Evolutionary conservation across 2,113 vertebrate species (phyloP), one percentile per base, ranked within the genome.

Genomic region (Ctenodactylus gundi): DNA sequence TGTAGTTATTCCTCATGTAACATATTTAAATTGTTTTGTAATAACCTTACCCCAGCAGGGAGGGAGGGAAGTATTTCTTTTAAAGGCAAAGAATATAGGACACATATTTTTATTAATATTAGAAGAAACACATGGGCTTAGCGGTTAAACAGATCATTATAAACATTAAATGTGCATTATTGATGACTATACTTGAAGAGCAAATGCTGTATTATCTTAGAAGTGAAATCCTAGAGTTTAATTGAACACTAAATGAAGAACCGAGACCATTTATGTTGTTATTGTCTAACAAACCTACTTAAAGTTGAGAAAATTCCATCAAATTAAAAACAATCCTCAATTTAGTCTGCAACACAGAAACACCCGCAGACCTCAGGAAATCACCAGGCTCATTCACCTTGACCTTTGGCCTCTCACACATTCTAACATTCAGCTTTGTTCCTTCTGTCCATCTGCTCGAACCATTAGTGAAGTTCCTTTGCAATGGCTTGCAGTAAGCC

Each of bases 391-490:
- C 98, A 97, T 98, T 98, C 97, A 93, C 98, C 97, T 98, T 98
- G 98, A 98, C 98, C 98, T 98, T 97, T 98, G 98, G 97, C 98
- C 98, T 98, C 98, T 98, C 98, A 97, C 98, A 98, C 98, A 97
- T 98, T 98, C 94, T 60, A 98, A 97, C 98, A 97, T 98, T 98
- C 97, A 98, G 97, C 95, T 98, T 98, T 98, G 97, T 98, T 98
- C 98, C 98, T 97, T 97, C 98, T 98, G 97, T 98, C 98, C 98
- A 98, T 98, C 98, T 98, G 98, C 98, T 98, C 98, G 97, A 98
- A 98, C 98, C 98, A 98, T 98, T 98, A 98, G 98, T 96, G 96
- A 98, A 96, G 97, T 97, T 97, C 98, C 97, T 98, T 98, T 97
- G 98, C 97, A 98, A 98, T 95, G 98, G 98, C 97, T 97, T 95